A percentile compares a stretch with the other conserved stretches of the same genome.
Conservation (phyloP, 2,888 invertebrate species). For the Drosophila trichaetosa region DNA sequence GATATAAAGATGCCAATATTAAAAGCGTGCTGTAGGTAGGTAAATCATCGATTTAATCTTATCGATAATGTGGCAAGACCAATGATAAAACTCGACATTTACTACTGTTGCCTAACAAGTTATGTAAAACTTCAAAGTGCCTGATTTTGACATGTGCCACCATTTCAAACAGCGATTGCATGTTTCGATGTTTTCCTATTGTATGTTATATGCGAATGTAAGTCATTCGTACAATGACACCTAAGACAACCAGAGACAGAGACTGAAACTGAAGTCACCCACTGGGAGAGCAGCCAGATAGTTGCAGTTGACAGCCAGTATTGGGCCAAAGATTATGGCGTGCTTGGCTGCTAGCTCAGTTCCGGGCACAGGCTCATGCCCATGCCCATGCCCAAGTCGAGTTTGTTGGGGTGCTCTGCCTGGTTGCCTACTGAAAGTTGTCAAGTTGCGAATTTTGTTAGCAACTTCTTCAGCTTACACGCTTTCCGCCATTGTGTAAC, state of each 20-base stretch:
- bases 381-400: neutral
- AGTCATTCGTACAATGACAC: conserved; percentile 75
- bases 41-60: neutral
- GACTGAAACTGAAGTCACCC: conserved; percentile 3
- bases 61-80: neutral
- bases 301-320: conserved; percentile 12
- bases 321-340: conserved; percentile 44
- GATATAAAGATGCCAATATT: conserved; percentile 21
- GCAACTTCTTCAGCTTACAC: conserved; percentile 63
- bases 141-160: conserved; percentile 5
- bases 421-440: conserved; percentile 48
- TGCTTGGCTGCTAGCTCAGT: conserved; percentile 20
- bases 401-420: conserved; percentile 13
- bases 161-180: conserved; percentile 11
- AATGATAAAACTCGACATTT: neutral
- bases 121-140: conserved; percentile 3
- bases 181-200: conserved; percentile 3
- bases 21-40: neutral
- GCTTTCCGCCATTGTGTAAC: conserved; percentile 49
- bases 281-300: conserved; percentile 3
- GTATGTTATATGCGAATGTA: conserved; percentile 49
- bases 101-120: neutral
- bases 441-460: conserved; percentile 76
- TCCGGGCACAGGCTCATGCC: conserved; percentile 1
- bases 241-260: conserved; percentile 16